Evolutionary conservation across 2,113 vertebrate species (phyloP).

Genomic region (Chaenocephalus aceratus): DNA sequence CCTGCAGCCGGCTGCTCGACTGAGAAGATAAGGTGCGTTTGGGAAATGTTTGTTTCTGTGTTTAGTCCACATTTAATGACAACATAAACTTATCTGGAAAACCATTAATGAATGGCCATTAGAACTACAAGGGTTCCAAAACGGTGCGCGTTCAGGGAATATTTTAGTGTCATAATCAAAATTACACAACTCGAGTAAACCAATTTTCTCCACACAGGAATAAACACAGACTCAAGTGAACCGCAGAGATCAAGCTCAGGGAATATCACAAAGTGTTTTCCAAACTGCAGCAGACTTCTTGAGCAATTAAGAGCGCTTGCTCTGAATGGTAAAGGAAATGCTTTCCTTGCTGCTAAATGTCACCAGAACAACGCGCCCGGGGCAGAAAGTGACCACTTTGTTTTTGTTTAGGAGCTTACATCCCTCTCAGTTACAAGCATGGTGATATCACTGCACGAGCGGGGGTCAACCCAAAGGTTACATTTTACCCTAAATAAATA

Average conservation of each 20-base stretch:
- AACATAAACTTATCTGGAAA: conserved; percentile 83
- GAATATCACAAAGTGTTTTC: conserved; percentile 87
- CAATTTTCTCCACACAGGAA: conserved; percentile 85
- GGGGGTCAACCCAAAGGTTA: conserved; percentile 11
- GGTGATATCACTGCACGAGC: conserved; percentile 47
- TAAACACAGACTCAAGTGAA: conserved; percentile 87
- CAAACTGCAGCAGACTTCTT: conserved; percentile 88
- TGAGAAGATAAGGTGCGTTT: conserved; percentile 81
- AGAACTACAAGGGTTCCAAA: conserved; percentile 80
- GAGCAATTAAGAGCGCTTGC: conserved; percentile 89
- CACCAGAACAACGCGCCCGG: conserved; percentile 84
- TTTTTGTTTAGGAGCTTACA: conserved; percentile 78
- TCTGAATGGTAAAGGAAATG: conserved; percentile 90
- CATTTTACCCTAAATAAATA: too few relatives aligned
- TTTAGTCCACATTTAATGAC: conserved; percentile 76
- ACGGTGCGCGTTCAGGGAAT: conserved; percentile 81
- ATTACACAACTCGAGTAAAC: conserved; percentile 84
- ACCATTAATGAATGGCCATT: conserved; percentile 84
- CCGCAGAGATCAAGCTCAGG: conserved; percentile 82
- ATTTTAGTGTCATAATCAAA: conserved; percentile 85
- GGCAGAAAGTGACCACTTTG: conserved; percentile 83
- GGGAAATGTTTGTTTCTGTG: conserved; percentile 84
- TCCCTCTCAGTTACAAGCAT: conserved; percentile 58
- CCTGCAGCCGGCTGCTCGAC: conserved; percentile 47
- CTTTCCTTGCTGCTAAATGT: conserved; percentile 91